Percentiles rank a stretch among this genome's conserved stretches.
Evolutionary conservation across 2,888 invertebrate genomes (phyloP).

Genomic region (Apotomis turbidana): DNA sequence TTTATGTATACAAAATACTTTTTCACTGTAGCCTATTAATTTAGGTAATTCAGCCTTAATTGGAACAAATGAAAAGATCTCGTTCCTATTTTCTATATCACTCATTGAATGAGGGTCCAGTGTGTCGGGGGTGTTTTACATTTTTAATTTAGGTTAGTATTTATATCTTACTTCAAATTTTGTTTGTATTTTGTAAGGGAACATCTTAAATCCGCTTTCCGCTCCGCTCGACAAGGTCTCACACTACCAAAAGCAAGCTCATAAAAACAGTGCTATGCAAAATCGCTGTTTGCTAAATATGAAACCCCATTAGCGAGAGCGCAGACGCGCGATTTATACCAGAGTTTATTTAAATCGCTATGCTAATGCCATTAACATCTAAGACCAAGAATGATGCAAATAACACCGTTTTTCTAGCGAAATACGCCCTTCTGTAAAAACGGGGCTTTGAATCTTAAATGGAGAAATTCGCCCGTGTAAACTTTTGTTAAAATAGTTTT

Average conservation of each 20-base stretch:
- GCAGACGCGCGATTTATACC: constrained; percentile 27
- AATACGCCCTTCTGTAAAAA: background rate
- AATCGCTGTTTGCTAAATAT: constrained; percentile 63
- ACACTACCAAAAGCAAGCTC: constrained; percentile 36
- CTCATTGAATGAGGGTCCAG: too few relatives aligned
- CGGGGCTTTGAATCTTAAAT: constrained; percentile 15
- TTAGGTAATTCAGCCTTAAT: too few relatives aligned
- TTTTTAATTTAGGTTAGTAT: too few relatives aligned
- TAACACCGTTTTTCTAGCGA: background rate
- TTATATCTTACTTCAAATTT: too few relatives aligned
- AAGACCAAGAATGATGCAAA: background rate
- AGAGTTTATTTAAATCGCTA: constrained; percentile 28
- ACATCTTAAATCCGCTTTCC: background rate
- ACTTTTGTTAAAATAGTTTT: constrained; percentile 12
- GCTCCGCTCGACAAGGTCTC: constrained; percentile 14
- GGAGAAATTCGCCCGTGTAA: constrained; percentile 1
- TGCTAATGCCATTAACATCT: constrained; percentile 16
- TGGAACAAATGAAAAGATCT: too few relatives aligned
- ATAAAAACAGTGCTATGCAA: constrained; percentile 52
- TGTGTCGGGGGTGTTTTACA: too few relatives aligned
- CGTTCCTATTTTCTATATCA: too few relatives aligned
- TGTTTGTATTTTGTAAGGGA: too few relatives aligned
- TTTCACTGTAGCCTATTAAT: too few relatives aligned
- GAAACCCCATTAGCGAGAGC: constrained; percentile 57
- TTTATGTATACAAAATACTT: too few relatives aligned